A percentile compares a stretch with the other conserved stretches of the same genome.
These are phyloP conservation scores for Drosophila murphyi DNA, from an alignment of 1,140 invertebrate species.

Conservation along the genomic window DNA sequence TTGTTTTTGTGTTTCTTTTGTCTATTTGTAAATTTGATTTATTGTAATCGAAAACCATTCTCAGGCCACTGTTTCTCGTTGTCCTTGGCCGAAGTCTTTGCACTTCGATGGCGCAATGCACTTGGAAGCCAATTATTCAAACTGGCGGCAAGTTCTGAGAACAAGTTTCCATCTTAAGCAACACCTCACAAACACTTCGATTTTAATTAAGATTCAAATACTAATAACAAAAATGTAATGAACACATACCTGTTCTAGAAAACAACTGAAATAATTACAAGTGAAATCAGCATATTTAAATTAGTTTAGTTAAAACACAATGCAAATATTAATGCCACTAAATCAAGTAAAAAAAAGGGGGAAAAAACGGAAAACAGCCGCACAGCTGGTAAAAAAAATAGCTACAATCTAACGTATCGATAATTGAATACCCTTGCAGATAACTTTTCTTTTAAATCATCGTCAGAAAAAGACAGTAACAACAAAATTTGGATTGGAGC, in stretches of 20 bases:
- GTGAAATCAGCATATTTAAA: background rate
- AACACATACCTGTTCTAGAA: background rate
- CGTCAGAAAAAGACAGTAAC: no score
- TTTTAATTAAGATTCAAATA: background rate
- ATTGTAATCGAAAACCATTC: constrained; percentile 61
- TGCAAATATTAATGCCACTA: constrained; percentile 11
- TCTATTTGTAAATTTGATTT: constrained; percentile 65
- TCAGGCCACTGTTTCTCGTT: constrained; percentile 17
- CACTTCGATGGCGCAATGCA: constrained; percentile 31
- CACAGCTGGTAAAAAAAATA: constrained; percentile 32
- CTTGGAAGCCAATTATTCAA: constrained; percentile 19
- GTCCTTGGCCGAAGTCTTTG: constrained; percentile 44
- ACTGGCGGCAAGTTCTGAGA: constrained; percentile 17
- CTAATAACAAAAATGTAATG: background rate
- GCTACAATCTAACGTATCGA: background rate
- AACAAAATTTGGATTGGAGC: no score
- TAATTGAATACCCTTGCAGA: background rate
- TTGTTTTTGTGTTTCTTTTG: constrained; percentile 1
- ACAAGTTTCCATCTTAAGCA: constrained; percentile 20
- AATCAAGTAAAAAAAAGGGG: background rate
- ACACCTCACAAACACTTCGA: background rate
- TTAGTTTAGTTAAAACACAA: constrained; percentile 1
- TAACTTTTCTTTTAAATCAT: no score
- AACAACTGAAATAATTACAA: background rate
- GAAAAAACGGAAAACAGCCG: constrained; percentile 12